These are phyloP conservation scores for Heterodera filipjevi DNA, from an alignment of 2,888 invertebrate genomes.

Conservation along the genomic window DNA sequence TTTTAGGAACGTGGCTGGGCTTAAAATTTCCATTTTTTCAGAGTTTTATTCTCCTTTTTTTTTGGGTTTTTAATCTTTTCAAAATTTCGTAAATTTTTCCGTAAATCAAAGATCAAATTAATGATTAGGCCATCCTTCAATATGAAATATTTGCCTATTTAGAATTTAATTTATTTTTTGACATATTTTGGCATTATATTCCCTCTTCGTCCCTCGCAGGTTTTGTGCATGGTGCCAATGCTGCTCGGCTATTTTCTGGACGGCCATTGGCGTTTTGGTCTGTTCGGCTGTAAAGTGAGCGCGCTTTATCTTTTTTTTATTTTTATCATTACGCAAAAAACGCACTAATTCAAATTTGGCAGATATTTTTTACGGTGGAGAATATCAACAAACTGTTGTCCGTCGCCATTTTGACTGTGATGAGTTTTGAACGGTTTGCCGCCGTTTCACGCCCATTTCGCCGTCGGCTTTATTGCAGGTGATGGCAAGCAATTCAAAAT, in stretches of 20 bases:
- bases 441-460: constrained; percentile 47
- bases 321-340: not conserved
- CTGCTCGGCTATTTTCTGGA: constrained; percentile 40
- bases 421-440: constrained; percentile 54
- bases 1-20: no score
- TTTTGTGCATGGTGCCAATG: constrained; percentile 45
- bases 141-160: no score
- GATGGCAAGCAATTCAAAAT: not conserved
- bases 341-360: not conserved
- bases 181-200: not conserved
- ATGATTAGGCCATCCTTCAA: no score
- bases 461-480: constrained; percentile 43
- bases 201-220: constrained; percentile 15
- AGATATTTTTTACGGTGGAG: constrained; percentile 50
- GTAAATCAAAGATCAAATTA: constrained; percentile 7
- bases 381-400: constrained; percentile 57
- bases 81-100: not conserved
- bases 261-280: constrained; percentile 37
- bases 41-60: no score
- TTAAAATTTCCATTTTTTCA: no score
- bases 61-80: not conserved
- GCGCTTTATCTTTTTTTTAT: not conserved
- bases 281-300: constrained; percentile 28
- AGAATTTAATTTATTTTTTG: not conserved
- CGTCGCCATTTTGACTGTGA: constrained; percentile 54